phyloP scores from a whole-genome alignment of 1,140 invertebrate genomes.

The Mizuhopecten yessoensis region DNA sequence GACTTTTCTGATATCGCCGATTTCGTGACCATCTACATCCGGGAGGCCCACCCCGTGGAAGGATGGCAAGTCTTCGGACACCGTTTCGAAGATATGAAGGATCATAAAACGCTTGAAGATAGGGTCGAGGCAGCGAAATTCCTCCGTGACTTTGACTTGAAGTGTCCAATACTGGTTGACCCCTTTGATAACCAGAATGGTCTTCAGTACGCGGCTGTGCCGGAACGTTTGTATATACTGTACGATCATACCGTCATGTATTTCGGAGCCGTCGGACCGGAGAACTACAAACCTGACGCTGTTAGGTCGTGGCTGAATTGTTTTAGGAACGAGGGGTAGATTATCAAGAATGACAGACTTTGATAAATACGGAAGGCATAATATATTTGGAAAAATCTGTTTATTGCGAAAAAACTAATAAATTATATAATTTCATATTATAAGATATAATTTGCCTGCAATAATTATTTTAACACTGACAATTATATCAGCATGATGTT shows the following conservation, averaged over 20 bases:
- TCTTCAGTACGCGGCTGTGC: slow-evolving; percentile 53
- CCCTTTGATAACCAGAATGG: slow-evolving; percentile 61
- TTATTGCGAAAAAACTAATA: too few species aligned
- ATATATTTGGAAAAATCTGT: too few species aligned
- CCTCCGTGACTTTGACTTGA: slow-evolving; percentile 44
- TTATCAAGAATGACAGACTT: not conserved
- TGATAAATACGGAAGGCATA: too few species aligned
- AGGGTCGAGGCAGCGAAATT: slow-evolving; percentile 62
- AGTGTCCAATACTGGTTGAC: slow-evolving; percentile 65
- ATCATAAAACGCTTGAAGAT: slow-evolving; percentile 63
- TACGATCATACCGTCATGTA: slow-evolving; percentile 57
- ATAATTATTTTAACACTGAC: too few species aligned
- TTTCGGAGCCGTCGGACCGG: slow-evolving; percentile 55
- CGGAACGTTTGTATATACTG: slow-evolving; percentile 65
- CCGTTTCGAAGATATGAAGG: slow-evolving; percentile 48
- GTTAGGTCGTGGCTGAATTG: slow-evolving; percentile 54
- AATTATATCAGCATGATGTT: too few species aligned
- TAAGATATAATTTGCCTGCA: too few species aligned
- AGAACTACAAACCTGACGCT: slow-evolving; percentile 51
- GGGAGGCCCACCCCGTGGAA: slow-evolving; percentile 74
- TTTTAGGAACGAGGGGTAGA: slow-evolving; percentile 1
- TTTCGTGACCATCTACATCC: slow-evolving; percentile 74
- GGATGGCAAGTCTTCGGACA: slow-evolving; percentile 64
- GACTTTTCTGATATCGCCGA: slow-evolving; percentile 67
- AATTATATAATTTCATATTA: too few species aligned